Conservation (phyloP, 2,888 invertebrate species). For the Hyposoter dolosus region DNA sequence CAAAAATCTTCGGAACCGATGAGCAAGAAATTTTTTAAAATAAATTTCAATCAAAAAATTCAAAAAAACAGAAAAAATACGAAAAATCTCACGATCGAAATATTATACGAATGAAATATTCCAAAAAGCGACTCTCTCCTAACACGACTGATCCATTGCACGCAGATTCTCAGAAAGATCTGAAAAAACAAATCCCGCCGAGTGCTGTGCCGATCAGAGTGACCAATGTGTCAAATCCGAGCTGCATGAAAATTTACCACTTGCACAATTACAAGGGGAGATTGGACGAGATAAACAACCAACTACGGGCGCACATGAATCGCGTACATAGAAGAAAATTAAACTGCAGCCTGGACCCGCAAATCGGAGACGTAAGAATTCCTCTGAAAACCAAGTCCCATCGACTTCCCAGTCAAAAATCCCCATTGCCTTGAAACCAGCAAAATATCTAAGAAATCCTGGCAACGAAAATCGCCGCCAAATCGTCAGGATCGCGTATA, state of each 20-base stretch:
- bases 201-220: slow-evolving; percentile 74
- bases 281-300: slow-evolving; percentile 64
- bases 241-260: slow-evolving; percentile 74
- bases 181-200: slow-evolving; percentile 58
- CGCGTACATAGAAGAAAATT: slow-evolving; percentile 4
- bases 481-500: neutral
- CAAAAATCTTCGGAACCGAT: too few relatives aligned
- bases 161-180: slow-evolving; percentile 2
- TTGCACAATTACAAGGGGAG: slow-evolving; percentile 51
- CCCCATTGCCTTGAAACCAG: neutral
- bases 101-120: too few relatives aligned
- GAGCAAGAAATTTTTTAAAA: too few relatives aligned
- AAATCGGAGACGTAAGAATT: slow-evolving; percentile 71
- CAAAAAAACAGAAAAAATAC: too few relatives aligned
- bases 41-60: too few relatives aligned
- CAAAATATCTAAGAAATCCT: neutral
- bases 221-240: slow-evolving; percentile 77
- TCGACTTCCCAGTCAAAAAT: neutral
- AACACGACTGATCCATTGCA: neutral
- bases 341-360: slow-evolving; percentile 9
- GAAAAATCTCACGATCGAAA: too few relatives aligned
- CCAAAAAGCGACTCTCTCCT: too few relatives aligned
- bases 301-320: slow-evolving; percentile 60
- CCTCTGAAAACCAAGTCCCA: neutral
- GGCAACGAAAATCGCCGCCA: neutral